These are phyloP conservation scores for Chamaetylas fuelleborni DNA, from an alignment of 2,113 vertebrate species.

Conservation along the genomic window DNA sequence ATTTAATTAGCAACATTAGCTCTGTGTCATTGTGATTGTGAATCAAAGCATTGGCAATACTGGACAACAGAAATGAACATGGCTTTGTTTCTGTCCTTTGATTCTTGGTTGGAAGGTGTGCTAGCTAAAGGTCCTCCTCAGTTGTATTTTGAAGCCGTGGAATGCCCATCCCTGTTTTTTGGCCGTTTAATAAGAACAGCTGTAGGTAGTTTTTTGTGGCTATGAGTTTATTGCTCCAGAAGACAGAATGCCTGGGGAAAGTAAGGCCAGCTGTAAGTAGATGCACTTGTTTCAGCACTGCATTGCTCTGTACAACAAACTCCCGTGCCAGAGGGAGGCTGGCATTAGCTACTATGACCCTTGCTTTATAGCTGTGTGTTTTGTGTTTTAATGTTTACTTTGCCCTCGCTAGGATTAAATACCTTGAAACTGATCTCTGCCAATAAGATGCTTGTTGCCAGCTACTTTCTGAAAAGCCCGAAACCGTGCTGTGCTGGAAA, in stretches of 20 bases:
- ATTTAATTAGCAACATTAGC: background rate
- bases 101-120: background rate
- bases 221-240: background rate
- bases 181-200: background rate
- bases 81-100: background rate
- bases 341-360: background rate
- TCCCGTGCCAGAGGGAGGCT: background rate
- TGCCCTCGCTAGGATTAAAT: background rate
- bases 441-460: background rate
- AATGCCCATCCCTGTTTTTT: background rate
- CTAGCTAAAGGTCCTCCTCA: background rate
- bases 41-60: background rate
- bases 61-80: background rate
- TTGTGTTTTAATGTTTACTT: background rate
- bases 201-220: background rate
- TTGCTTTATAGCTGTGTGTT: background rate
- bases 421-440: background rate
- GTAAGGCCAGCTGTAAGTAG: background rate
- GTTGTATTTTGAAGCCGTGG: rapidly evolving
- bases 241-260: background rate
- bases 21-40: background rate
- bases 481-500: background rate
- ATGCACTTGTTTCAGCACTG: rapidly evolving
- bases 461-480: background rate
- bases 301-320: background rate